A percentile compares a stretch with the other conserved stretches of the same genome.
Conservation (phyloP, 1,140 invertebrate species). For the Ceratosolen solmsi region DNA sequence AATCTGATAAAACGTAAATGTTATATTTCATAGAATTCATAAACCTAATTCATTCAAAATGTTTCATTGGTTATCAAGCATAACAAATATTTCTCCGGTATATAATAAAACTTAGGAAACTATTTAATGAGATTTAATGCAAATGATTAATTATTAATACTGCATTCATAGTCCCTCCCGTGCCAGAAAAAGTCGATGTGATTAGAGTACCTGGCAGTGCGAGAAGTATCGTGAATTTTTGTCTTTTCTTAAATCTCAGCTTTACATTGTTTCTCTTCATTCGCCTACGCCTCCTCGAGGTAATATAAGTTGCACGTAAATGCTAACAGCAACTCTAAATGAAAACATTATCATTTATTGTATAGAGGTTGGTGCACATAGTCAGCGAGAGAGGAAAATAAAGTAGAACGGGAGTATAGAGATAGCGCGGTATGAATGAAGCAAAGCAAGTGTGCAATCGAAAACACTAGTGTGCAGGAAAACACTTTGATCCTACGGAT, state of each 20-base stretch:
- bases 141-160: too few relatives aligned
- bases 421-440: neutral
- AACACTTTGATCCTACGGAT: neutral
- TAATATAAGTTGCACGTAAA: slow-evolving; percentile 34
- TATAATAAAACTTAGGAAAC: too few relatives aligned
- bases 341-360: slow-evolving; percentile 44
- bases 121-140: too few relatives aligned
- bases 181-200: neutral
- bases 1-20: too few relatives aligned
- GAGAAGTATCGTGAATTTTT: neutral
- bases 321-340: slow-evolving; percentile 25
- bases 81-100: too few relatives aligned
- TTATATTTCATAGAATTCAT: too few relatives aligned
- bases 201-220: neutral
- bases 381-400: neutral
- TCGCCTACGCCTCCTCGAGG: neutral
- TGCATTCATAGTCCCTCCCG: too few relatives aligned
- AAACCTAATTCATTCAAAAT: too few relatives aligned
- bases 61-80: too few relatives aligned
- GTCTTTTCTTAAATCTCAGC: slow-evolving; percentile 20
- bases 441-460: neutral
- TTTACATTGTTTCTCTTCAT: slow-evolving; percentile 14
- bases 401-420: neutral
- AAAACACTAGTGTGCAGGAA: slow-evolving; percentile 9
- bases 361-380: neutral